These are phyloP conservation scores for Aleiodes testaceus DNA, from an alignment of 2,888 invertebrate species.

Conservation along the genomic window DNA sequence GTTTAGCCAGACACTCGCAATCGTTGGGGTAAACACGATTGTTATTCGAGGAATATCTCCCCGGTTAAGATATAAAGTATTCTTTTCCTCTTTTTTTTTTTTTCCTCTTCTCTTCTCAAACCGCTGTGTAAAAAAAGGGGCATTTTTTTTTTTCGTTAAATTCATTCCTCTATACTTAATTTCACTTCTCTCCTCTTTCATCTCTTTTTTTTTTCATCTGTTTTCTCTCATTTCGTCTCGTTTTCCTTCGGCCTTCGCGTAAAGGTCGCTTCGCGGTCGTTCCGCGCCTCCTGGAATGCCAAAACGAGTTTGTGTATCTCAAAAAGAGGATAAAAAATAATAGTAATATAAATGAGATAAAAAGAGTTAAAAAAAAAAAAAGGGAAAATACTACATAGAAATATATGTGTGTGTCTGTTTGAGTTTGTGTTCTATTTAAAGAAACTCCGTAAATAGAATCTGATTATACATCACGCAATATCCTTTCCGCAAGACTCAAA, in stretches of 20 bases:
- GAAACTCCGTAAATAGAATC: slow-evolving; percentile 38
- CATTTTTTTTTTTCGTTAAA: slow-evolving; percentile 30
- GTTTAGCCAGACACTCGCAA: slow-evolving; percentile 29
- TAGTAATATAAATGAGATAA: slow-evolving; percentile 9
- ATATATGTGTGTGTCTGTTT: no score
- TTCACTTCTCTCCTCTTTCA: slow-evolving; percentile 4
- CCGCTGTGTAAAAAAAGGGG: neutral
- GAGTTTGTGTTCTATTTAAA: slow-evolving; percentile 24
- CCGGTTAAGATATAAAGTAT: slow-evolving; percentile 36
- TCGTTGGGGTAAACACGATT: slow-evolving; percentile 57
- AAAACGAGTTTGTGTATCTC: slow-evolving; percentile 34
- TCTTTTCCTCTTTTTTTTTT: neutral
- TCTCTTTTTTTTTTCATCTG: neutral
- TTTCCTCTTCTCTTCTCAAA: slow-evolving; percentile 15
- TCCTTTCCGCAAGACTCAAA: slow-evolving; percentile 11
- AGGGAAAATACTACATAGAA: slow-evolving; percentile 16
- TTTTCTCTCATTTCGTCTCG: slow-evolving; percentile 19
- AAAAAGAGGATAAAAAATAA: slow-evolving; percentile 7
- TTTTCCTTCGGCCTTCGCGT: slow-evolving; percentile 38
- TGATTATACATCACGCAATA: slow-evolving; percentile 32
- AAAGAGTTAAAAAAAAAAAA: neutral
- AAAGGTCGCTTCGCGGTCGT: slow-evolving; percentile 38
- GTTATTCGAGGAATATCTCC: slow-evolving; percentile 63
- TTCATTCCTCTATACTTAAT: slow-evolving; percentile 18
- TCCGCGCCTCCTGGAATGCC: slow-evolving; percentile 33